phyloP scores from a whole-genome alignment of 2,797 vertebrate species.

The Mormyrus proboscirostris region DNA sequence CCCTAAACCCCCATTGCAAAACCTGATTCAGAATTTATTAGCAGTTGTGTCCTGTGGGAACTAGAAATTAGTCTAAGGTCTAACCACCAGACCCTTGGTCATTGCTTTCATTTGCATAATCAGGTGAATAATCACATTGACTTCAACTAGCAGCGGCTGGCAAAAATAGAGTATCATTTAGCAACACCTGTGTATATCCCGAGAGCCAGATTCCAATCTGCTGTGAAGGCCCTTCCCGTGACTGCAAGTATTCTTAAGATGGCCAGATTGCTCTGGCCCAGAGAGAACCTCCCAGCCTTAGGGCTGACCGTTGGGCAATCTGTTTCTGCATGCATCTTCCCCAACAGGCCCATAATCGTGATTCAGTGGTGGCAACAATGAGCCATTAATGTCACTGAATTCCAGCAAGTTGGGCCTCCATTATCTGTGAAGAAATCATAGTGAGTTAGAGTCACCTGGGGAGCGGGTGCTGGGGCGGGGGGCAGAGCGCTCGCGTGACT shows the following conservation, averaged over 20 bases:
- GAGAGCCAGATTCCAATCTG: neutral
- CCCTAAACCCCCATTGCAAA: neutral
- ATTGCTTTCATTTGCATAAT: neutral
- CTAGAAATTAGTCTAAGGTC: neutral
- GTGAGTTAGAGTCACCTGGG: slow-evolving; percentile 67
- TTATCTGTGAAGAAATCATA: neutral
- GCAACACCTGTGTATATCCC: neutral
- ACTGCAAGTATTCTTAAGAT: neutral
- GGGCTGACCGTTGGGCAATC: neutral
- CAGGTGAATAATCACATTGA: neutral
- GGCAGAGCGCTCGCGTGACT: slow-evolving; percentile 74
- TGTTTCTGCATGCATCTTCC: neutral
- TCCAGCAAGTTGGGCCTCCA: neutral
- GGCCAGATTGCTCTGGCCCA: neutral
- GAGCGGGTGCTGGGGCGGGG: slow-evolving; percentile 74
- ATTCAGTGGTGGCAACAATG: neutral
- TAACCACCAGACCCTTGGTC: neutral
- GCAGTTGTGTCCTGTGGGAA: neutral
- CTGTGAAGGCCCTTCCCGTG: neutral
- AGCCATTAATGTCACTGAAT: neutral
- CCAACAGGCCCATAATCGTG: neutral
- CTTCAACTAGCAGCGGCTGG: neutral
- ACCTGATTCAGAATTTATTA: neutral
- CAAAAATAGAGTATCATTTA: neutral
- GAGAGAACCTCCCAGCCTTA: neutral